A percentile compares a stretch with the other conserved stretches of the same genome.
Evolutionary conservation across 2,113 vertebrate genomes (phyloP).

Genomic region (Laticauda laticaudata): DNA sequence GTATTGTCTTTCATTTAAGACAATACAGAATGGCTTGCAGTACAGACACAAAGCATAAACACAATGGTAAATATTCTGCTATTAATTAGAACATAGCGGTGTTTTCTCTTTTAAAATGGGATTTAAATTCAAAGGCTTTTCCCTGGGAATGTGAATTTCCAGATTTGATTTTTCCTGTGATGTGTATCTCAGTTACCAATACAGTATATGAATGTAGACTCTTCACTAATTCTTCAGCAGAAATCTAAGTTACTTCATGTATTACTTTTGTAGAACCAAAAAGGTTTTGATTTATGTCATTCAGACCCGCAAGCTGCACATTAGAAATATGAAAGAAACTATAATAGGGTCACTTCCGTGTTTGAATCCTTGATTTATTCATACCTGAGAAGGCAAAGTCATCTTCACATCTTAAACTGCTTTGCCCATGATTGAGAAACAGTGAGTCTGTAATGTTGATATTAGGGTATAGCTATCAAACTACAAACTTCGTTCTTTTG

Average conservation of each 20-base stretch:
- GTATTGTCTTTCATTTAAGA: constrained; percentile 41
- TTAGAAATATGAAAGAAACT: neutral
- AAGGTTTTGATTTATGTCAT: neutral
- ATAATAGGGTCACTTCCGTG: neutral
- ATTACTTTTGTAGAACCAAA: neutral
- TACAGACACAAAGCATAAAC: constrained; percentile 1
- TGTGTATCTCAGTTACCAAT: neutral
- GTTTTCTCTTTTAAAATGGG: neutral
- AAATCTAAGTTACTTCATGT: neutral
- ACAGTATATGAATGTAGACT: neutral
- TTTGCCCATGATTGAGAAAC: neutral
- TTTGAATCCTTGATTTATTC: neutral
- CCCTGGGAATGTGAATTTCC: neutral
- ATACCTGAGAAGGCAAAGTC: neutral
- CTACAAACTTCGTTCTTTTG: constrained; percentile 8
- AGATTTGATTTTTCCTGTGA: neutral
- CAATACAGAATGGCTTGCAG: constrained; percentile 19
- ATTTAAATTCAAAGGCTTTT: neutral
- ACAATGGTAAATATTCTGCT: neutral
- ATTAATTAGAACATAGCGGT: neutral
- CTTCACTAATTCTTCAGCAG: neutral
- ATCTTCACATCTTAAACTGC: neutral
- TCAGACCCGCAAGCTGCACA: neutral
- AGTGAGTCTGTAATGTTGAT: neutral
- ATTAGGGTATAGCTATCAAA: neutral